phyloP scores from a whole-genome alignment of 2,888 invertebrate species.

The Galeruca laticollis region DNA sequence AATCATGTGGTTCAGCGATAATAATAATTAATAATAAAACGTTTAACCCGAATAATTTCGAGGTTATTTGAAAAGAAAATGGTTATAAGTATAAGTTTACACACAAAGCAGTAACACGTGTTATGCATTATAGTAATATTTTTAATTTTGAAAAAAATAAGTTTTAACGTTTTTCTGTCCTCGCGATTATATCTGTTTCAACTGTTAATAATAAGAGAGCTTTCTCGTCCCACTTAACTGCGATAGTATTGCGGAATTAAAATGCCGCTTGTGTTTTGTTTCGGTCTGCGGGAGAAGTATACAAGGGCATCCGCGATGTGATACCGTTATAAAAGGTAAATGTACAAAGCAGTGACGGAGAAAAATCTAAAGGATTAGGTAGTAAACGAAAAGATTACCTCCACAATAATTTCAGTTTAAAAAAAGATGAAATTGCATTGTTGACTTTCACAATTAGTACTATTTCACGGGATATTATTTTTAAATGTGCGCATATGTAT shows the following conservation, averaged over 20 bases:
- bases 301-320: constrained; percentile 37
- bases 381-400: too few species aligned
- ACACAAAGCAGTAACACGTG: neutral
- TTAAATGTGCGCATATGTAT: too few species aligned
- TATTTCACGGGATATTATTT: too few species aligned
- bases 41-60: too few species aligned
- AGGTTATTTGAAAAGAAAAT: too few species aligned
- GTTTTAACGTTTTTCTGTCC: neutral
- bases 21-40: too few species aligned
- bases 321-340: constrained; percentile 38
- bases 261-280: constrained; percentile 40
- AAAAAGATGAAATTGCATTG: too few species aligned
- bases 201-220: constrained; percentile 20
- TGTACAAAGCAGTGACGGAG: constrained; percentile 7
- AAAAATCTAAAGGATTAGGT: neutral
- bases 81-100: too few species aligned
- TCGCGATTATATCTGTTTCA: neutral
- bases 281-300: constrained; percentile 39
- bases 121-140: neutral
- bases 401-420: neutral
- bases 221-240: constrained; percentile 42
- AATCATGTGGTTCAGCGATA: too few species aligned
- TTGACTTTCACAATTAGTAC: too few species aligned
- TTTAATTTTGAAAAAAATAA: neutral
- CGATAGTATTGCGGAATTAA: constrained; percentile 38